Base-by-base conservation (phyloP, 2,113 vertebrate genomes). In the Phalacrocorax carbo region DNA sequence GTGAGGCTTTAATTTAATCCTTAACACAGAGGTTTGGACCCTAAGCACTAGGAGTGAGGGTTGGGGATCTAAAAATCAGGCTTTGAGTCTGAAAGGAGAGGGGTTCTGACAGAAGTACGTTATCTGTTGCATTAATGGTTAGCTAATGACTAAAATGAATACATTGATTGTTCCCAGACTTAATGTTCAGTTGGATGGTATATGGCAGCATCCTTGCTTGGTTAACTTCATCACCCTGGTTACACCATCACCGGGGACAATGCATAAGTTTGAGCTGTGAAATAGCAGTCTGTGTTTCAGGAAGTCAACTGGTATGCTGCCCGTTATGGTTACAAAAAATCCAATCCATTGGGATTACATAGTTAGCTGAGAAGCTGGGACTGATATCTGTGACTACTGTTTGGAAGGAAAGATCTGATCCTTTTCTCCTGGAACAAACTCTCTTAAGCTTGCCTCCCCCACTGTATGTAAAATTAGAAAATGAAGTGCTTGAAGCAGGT, bases 291-390 rank as follows among this genome's bases (percentile, higher is more conserved):
- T 20, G 1, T 55, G 15, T 91, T 89, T 87, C 69, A 86, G 72
- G 68, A 72, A 57, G 49, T 26, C 13, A 26, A 8, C 23, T 51
- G 34, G 7, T 69, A 15, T 57, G 32, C 57, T 76, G 36, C 44
- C 26, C 0, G 0, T 51, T 72, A 26, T 1, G 2, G 13, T 65
- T 92, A 27, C 44, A 32, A 34, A 11, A 52, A 77, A 2, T 42
- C 49, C 68, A 66, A 0, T 86, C 27, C 6, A 14, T 42, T 92
- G 64, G 42, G 19, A 26, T 90, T 86, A 22, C 1, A 2, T 48
- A 51, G 42, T 54, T 68, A n/a, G 10, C 30, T 84, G 62, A 61
- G 48, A 68, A 84, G 13, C 4, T 77, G 46, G 26, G 10, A 22
- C 30, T 84, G 12, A 11, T 95, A 60, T 8, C n/a, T 79, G 30